Conservation (phyloP, 2,888 invertebrate species). For the Nomada hirtipes region DNA sequence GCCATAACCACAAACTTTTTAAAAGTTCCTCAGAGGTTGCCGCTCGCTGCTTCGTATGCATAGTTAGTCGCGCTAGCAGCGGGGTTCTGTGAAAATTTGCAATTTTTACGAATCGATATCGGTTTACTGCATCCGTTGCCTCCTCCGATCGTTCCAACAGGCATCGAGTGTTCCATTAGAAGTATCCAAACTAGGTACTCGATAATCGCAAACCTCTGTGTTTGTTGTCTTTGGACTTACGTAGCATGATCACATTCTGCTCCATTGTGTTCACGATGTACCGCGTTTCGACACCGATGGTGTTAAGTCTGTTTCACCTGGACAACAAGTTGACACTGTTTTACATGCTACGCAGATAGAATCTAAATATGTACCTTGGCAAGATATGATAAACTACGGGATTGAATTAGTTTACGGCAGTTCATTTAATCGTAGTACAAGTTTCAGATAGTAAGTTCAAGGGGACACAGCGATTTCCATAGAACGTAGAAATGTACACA, state of each 20-base stretch:
- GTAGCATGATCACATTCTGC: conserved; percentile 35
- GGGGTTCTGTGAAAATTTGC: conserved; percentile 3
- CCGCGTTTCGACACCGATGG: too few relatives aligned
- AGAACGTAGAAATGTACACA: too few relatives aligned
- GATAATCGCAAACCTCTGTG: conserved; percentile 66
- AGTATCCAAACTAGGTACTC: neutral
- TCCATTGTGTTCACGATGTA: too few relatives aligned
- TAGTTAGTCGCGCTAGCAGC: conserved; percentile 15
- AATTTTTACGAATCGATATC: neutral
- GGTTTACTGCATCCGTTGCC: neutral
- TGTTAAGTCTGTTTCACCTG: too few relatives aligned
- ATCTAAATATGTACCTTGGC: too few relatives aligned
- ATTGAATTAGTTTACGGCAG: too few relatives aligned
- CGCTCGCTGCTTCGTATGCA: conserved; percentile 13
- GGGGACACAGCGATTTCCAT: too few relatives aligned
- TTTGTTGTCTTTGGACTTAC: conserved; percentile 74
- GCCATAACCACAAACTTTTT: neutral
- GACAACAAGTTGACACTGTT: too few relatives aligned
- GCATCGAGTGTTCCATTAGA: conserved; percentile 42
- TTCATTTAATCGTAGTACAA: too few relatives aligned
- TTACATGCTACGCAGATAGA: too few relatives aligned
- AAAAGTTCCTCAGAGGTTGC: conserved; percentile 27
- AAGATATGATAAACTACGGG: too few relatives aligned
- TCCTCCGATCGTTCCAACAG: neutral
- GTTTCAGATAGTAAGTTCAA: too few relatives aligned